Percentiles rank a stretch among this genome's conserved stretches.
Evolutionary conservation across 2,113 vertebrate species (phyloP).

Genomic region (Phasianus colchicus): DNA sequence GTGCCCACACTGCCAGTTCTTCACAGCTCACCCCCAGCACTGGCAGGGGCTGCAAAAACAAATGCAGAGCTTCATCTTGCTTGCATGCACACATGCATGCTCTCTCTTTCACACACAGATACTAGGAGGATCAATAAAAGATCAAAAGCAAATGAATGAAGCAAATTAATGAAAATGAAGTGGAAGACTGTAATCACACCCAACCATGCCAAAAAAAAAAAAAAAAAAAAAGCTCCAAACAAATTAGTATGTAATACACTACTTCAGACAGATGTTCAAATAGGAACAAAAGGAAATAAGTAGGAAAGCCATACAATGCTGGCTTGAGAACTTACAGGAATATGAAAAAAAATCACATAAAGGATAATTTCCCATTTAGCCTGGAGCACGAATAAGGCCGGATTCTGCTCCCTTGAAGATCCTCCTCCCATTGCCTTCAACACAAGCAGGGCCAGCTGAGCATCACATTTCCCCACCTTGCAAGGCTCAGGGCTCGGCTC

Average conservation of each 20-base stretch:
- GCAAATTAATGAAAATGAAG: constrained; percentile 40
- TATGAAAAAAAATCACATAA: not conserved
- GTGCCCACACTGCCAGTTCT: accelerated
- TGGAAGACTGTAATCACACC: constrained; percentile 24
- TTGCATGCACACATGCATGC: accelerated
- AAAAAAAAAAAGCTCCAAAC: not conserved
- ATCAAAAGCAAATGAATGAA: constrained; percentile 30
- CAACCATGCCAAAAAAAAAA: not conserved
- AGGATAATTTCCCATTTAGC: constrained; percentile 66
- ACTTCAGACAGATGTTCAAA: constrained; percentile 65
- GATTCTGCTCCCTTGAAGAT: constrained; percentile 50
- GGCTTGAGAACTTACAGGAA: constrained; percentile 47
- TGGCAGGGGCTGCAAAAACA: not conserved
- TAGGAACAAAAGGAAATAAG: constrained; percentile 66
- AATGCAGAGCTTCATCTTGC: not conserved
- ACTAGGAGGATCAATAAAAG: not conserved
- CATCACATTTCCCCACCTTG: not conserved
- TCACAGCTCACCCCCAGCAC: accelerated
- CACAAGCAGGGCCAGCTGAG: constrained; percentile 40
- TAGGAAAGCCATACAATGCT: constrained; percentile 47
- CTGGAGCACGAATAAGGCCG: constrained; percentile 19
- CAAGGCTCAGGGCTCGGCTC: not conserved
- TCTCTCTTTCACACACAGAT: not conserved
- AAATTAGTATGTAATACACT: constrained; percentile 59
- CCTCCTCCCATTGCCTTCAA: not conserved